Evolutionary conservation across 2,888 invertebrate species (phyloP), one percentile per base, ranked within the genome.

Genomic region (Drosophila phalerata): DNA sequence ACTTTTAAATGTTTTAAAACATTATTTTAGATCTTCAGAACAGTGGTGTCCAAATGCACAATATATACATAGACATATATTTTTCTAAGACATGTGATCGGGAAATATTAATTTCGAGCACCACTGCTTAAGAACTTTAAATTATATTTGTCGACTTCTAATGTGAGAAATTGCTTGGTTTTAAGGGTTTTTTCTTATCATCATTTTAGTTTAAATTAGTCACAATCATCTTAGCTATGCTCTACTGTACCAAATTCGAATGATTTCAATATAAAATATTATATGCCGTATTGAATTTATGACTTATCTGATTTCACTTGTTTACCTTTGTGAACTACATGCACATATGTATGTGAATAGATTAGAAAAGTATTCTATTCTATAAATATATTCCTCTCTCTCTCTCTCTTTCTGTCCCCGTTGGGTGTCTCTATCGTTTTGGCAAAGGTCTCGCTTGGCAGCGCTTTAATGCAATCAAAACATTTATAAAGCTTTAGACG

Each of bases 381-480:
- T 30, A 47, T 19, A 55, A 17, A 19, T 30, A 49, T 28, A 25
- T 51, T n/a, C n/a, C 1, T 15, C 17, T 13, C 22, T 9, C 19
- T 9, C n/a, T 19, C 32, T 22, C 22, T 56, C 13, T 19, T 15
- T n/a, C 19, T 34, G 32, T 22, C 10, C 32, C 43, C 19, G 34
- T 25, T 52, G 38, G 5, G 52, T 15, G 52, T 52, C 38, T 38
- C 38, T 34, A 40, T 40, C 17, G 8, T 17, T 13, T 22, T 52
- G 43, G 22, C 15, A 38, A 34, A 37, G 61, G 81, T 84, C 76
- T 88, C 77, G 79, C 79, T 89, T 76, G 84, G 78, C 80, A 85
- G 90, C 90, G 74, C 78, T 79, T 85, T 87, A 90, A 89, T 85
- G 81, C 73, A 86, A 88, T 77, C 86, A 86, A 88, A 88, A 89